Evolutionary conservation across 2,113 vertebrate genomes (phyloP).

Genomic region (Ramphastos sulfuratus): DNA sequence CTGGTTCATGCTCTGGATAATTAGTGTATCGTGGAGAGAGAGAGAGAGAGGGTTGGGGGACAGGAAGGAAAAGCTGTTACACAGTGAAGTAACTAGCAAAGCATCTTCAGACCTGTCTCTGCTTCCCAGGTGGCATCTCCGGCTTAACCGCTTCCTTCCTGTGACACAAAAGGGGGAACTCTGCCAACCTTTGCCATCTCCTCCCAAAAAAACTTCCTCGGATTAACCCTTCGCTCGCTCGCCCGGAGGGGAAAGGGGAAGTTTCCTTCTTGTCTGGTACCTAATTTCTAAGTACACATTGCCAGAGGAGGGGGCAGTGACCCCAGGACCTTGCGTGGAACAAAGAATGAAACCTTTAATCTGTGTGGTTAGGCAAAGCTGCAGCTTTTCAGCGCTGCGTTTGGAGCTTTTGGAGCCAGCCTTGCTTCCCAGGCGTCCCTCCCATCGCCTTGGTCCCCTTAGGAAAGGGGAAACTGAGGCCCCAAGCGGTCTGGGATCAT

Average conservation of each 20-base stretch:
- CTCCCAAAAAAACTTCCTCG: not conserved
- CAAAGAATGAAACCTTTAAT: not conserved
- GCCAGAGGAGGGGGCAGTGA: not conserved
- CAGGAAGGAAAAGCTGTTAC: constrained; percentile 35
- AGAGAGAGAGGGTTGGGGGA: constrained; percentile 11
- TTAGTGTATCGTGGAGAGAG: not conserved
- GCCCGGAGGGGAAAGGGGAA: not conserved
- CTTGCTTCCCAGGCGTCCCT: not conserved
- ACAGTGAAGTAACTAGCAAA: constrained; percentile 20
- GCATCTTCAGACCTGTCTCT: constrained; percentile 33
- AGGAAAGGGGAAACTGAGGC: not conserved
- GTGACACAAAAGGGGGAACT: not conserved
- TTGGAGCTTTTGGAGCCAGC: not conserved
- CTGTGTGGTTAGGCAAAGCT: not conserved
- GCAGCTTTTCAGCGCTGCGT: not conserved
- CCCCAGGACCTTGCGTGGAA: not conserved
- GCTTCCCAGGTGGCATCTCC: constrained; percentile 62
- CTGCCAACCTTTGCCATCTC: constrained; percentile 3
- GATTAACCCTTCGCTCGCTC: not conserved
- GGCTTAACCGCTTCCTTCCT: constrained; percentile 34
- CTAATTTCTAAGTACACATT: not conserved
- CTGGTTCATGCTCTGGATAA: constrained; percentile 12
- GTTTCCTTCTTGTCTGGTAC: not conserved
- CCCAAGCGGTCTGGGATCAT: fast-evolving
- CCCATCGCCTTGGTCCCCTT: not conserved